Evolutionary conservation across 2,113 vertebrate genomes (phyloP).

Genomic region (Neopipo cinnamomea): DNA sequence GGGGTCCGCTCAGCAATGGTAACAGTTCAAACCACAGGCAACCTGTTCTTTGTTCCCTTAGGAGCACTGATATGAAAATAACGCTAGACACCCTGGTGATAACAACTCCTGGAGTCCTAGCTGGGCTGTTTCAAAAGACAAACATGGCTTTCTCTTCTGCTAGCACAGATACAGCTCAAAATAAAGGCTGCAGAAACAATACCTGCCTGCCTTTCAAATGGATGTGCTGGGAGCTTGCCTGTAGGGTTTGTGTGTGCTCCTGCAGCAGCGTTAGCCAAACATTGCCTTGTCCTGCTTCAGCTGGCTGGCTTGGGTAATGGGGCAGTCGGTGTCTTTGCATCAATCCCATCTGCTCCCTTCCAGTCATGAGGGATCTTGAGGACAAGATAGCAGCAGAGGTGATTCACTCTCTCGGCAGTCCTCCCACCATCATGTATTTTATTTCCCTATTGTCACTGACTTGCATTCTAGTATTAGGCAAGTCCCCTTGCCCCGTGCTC

Average conservation of each 20-base stretch:
- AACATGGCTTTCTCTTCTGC: background rate
- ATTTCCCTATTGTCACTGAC: background rate
- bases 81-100: background rate
- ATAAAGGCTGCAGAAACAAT: background rate
- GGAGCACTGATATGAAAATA: background rate
- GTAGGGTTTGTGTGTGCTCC: background rate
- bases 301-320: background rate
- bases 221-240: background rate
- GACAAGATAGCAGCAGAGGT: background rate
- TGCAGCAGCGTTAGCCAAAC: background rate
- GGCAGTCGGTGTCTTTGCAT: background rate
- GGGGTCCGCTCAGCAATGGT: background rate
- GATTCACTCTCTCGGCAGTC: background rate
- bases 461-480: background rate
- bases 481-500: background rate
- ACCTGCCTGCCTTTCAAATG: background rate
- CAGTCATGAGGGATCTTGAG: background rate
- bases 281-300: background rate
- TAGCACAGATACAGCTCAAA: background rate
- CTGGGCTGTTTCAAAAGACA: background rate
- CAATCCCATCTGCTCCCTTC: background rate
- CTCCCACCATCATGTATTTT: background rate
- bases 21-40: background rate
- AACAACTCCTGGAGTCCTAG: background rate
- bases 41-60: background rate